phyloP scores from a whole-genome alignment of 2,888 invertebrate species.

The Frankliniella fusca region DNA sequence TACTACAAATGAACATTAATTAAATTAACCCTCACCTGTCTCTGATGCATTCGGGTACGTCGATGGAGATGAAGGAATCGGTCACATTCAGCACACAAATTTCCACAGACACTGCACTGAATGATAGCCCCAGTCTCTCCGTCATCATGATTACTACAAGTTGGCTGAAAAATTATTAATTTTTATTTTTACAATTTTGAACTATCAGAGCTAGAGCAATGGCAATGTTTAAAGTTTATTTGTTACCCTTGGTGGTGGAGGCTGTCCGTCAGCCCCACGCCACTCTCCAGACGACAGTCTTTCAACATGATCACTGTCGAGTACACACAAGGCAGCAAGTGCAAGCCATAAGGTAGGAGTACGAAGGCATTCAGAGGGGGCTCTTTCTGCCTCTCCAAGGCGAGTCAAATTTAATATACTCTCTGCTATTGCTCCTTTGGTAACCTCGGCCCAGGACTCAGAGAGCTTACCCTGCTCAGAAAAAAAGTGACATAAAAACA shows the following conservation, averaged over 20 bases:
- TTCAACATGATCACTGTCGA: constrained; percentile 88
- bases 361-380: constrained; percentile 72
- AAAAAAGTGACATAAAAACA: constrained; percentile 17
- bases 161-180: constrained; percentile 55
- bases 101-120: constrained; percentile 85
- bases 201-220: background rate
- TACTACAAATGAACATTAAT: background rate
- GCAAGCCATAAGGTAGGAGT: constrained; percentile 88
- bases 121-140: constrained; percentile 88
- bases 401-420: constrained; percentile 80
- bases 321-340: constrained; percentile 85
- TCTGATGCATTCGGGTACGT: constrained; percentile 75
- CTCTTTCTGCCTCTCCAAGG: constrained; percentile 68
- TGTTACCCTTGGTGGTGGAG: constrained; percentile 43
- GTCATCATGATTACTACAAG: constrained; percentile 96
- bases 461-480: constrained; percentile 71
- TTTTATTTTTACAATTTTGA: background rate
- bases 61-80: constrained; percentile 89
- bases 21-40: constrained; percentile 58
- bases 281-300: constrained; percentile 73
- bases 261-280: constrained; percentile 55
- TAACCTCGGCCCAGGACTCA: constrained; percentile 78
- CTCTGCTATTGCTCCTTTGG: constrained; percentile 82
- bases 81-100: constrained; percentile 94
- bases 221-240: background rate